These are phyloP conservation scores for Tinea trinotella DNA, from an alignment of 2,888 invertebrate species.

Conservation along the genomic window DNA sequence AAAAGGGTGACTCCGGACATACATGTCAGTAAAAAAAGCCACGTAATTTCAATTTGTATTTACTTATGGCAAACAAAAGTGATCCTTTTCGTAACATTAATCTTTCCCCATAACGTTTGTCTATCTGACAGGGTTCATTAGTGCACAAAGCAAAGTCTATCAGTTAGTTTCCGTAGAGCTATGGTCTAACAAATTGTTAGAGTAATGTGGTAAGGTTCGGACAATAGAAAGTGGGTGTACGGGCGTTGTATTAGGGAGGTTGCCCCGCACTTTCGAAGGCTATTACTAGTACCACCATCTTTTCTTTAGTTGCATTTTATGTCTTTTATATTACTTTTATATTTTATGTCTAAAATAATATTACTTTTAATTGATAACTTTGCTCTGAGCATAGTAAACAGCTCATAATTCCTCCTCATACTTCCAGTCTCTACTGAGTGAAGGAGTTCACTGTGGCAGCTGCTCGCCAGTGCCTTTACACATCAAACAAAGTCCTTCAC, in stretches of 20 bases:
- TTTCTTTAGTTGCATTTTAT: too few species aligned
- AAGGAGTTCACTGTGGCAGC: too few species aligned
- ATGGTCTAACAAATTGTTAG: conserved; percentile 54
- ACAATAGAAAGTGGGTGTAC: conserved; percentile 30
- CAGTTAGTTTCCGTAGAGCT: conserved; percentile 51
- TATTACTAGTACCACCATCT: background rate
- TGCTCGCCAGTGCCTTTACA: too few species aligned
- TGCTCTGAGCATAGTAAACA: too few species aligned
- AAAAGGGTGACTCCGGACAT: too few species aligned
- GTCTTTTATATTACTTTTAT: too few species aligned
- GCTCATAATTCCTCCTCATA: too few species aligned
- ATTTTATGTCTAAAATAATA: too few species aligned
- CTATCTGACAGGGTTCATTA: conserved; percentile 62
- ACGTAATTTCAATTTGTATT: background rate
- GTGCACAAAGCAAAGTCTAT: conserved; percentile 56
- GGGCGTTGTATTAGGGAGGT: background rate
- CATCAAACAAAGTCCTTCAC: too few species aligned
- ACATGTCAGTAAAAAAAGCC: too few species aligned
- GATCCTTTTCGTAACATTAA: conserved; percentile 44
- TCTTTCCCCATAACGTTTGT: conserved; percentile 48
- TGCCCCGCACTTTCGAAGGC: background rate
- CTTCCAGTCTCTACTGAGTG: too few species aligned
- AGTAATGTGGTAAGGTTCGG: conserved; percentile 40
- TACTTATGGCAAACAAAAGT: conserved; percentile 31
- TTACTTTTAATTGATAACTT: too few species aligned